Evolutionary conservation across 1,140 invertebrate species (phyloP).

Genomic region (Drosophila littoralis): DNA sequence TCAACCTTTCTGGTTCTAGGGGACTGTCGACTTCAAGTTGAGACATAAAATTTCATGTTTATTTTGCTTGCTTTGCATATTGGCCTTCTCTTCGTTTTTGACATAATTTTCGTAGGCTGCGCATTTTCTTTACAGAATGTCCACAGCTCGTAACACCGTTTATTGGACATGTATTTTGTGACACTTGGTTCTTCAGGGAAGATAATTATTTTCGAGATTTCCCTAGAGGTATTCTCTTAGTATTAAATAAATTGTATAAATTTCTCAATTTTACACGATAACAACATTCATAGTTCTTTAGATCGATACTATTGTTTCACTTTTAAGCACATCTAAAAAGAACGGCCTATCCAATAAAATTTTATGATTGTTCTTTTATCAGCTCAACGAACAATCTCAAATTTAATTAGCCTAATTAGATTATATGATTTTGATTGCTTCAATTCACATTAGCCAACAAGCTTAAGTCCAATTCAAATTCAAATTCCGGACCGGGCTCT

Average conservation of each 20-base stretch:
- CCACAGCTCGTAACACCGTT: background rate
- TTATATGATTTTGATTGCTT: constrained; percentile 58
- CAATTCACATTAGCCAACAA: constrained; percentile 30
- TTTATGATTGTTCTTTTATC: constrained; percentile 16
- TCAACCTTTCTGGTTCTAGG: background rate
- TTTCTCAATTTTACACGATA: background rate
- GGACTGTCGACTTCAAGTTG: constrained; percentile 38
- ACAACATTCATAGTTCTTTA: too few relatives aligned
- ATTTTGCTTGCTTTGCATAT: constrained; percentile 56
- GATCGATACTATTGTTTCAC: too few relatives aligned
- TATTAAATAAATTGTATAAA: background rate
- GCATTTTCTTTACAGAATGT: background rate
- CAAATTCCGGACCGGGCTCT: constrained; percentile 29
- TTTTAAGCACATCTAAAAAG: too few relatives aligned
- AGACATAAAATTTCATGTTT: constrained; percentile 61
- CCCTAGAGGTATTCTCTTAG: background rate
- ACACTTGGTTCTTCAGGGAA: background rate
- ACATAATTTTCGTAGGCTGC: constrained; percentile 22
- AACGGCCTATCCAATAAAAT: background rate
- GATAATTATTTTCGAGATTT: constrained; percentile 1
- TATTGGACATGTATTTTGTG: constrained; percentile 6
- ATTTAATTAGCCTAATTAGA: constrained; percentile 62
- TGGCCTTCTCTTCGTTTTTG: constrained; percentile 34
- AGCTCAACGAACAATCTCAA: constrained; percentile 23
- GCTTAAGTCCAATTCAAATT: constrained; percentile 15